Evolutionary conservation across 2,113 vertebrate species (phyloP).

Genomic region (Myodes glareolus): DNA sequence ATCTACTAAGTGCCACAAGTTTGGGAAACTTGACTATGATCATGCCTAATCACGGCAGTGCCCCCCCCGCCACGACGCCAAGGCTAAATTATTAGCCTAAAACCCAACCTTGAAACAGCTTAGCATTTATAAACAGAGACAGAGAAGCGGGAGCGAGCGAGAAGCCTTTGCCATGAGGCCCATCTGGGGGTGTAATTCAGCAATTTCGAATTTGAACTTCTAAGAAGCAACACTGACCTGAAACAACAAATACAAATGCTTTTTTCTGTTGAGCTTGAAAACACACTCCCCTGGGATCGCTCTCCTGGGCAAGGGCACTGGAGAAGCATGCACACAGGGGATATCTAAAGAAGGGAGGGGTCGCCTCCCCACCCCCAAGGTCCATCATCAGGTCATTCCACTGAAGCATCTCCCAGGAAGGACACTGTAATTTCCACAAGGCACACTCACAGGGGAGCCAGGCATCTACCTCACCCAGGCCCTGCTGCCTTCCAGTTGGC

Average conservation of each 20-base stretch:
- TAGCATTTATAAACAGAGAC: constrained; percentile 13
- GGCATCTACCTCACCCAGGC: not conserved
- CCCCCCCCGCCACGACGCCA: not conserved
- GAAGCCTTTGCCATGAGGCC: not conserved
- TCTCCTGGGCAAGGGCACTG: not conserved
- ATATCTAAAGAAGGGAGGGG: not conserved
- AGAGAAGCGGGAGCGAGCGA: not conserved
- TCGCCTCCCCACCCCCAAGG: not conserved
- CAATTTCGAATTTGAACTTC: constrained; percentile 5
- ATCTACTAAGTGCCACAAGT: constrained; percentile 30
- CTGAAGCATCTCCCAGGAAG: not conserved
- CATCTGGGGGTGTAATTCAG: not conserved
- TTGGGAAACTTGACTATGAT: not conserved
- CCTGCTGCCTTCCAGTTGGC: not conserved
- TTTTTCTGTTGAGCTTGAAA: not conserved
- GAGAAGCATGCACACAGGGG: too few species aligned
- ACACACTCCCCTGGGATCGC: not conserved
- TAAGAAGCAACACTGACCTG: constrained; percentile 21
- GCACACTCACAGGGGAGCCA: too few species aligned
- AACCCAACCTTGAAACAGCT: not conserved
- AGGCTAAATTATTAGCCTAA: not conserved
- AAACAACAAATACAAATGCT: not conserved
- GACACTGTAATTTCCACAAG: not conserved
- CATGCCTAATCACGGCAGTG: not conserved
- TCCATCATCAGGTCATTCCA: not conserved